Evolutionary conservation across 2,888 invertebrate genomes (phyloP).

Genomic region (Lathronympha strigana): DNA sequence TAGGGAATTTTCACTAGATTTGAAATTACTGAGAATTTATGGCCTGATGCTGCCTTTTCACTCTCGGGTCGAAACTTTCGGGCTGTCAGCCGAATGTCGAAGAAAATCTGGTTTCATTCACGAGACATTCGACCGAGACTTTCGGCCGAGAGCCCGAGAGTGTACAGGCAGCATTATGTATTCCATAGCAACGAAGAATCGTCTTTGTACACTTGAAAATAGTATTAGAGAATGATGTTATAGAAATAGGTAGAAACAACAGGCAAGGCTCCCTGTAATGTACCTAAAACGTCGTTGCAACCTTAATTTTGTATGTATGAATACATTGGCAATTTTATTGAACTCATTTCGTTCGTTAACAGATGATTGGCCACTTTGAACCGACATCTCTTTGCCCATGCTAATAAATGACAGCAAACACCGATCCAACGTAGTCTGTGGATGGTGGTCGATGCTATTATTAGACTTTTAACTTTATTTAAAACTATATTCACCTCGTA

Average conservation of each 20-base stretch:
- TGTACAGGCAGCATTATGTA: no score
- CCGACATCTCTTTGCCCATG: not conserved
- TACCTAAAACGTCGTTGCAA: not conserved
- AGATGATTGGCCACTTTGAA: slow-evolving; percentile 21
- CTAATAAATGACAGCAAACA: not conserved
- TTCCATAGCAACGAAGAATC: no score
- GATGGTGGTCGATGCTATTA: not conserved
- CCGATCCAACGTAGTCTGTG: not conserved
- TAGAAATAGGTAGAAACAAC: slow-evolving; percentile 1
- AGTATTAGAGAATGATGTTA: slow-evolving; percentile 14
- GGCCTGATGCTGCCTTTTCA: no score
- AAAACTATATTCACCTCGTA: slow-evolving; percentile 4
- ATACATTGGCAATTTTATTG: slow-evolving; percentile 20
- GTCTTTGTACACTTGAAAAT: not conserved
- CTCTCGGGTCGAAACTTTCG: no score
- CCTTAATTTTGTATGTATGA: slow-evolving; percentile 1
- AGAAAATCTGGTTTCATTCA: no score
- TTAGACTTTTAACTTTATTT: not conserved
- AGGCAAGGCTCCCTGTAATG: slow-evolving; percentile 16
- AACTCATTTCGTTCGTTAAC: slow-evolving; percentile 9
- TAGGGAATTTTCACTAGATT: no score
- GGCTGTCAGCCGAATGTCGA: no score
- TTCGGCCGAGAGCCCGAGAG: no score
- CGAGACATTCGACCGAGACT: no score
- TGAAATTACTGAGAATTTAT: no score